These are phyloP conservation scores for roundworm (Caenorhabditis elegans) DNA, from an alignment of 1,140 invertebrate genomes.

Conservation along the genomic window DNA sequence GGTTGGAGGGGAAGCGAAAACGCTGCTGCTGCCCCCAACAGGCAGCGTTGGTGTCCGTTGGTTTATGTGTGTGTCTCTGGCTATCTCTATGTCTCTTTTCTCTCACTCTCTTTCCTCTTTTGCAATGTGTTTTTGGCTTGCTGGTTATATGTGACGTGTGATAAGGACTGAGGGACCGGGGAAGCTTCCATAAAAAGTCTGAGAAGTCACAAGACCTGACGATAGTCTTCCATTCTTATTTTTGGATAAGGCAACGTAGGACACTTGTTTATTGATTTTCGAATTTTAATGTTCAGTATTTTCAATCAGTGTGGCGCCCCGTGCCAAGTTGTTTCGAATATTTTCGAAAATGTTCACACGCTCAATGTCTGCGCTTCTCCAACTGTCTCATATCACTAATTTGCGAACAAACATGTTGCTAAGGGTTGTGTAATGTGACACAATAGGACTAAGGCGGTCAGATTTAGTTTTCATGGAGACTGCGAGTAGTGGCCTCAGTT, in stretches of 20 bases:
- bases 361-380: neutral
- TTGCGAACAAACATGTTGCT: neutral
- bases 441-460: neutral
- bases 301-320: neutral
- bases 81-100: neutral
- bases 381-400: neutral
- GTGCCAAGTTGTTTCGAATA: neutral
- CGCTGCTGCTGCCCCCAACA: too few relatives aligned
- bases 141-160: neutral
- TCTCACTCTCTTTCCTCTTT: neutral
- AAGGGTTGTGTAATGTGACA: neutral
- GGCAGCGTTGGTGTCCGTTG: too few relatives aligned
- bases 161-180: neutral
- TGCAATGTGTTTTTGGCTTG: neutral
- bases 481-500: neutral
- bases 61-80: neutral
- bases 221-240: neutral
- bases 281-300: neutral
- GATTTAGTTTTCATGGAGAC: neutral
- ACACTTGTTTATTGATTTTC: neutral
- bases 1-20: neutral
- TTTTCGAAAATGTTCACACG: neutral
- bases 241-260: neutral
- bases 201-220: neutral
- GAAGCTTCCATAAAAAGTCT: neutral